These are phyloP conservation scores for Catalaphyllia jardinei DNA, from an alignment of 64 coral and sea anemone genomes.

Conservation along the genomic window DNA sequence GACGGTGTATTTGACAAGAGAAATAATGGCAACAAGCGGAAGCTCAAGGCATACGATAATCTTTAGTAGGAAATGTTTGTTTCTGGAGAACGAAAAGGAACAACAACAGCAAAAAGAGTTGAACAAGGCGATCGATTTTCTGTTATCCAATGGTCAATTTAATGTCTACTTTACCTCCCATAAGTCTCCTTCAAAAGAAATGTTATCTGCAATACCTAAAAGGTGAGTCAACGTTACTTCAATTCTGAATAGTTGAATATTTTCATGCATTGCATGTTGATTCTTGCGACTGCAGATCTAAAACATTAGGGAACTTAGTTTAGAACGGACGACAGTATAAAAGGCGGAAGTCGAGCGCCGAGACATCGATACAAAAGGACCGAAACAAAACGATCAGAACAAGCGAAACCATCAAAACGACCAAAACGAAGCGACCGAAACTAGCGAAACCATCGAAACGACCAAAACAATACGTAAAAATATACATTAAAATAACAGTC, in stretches of 20 bases:
- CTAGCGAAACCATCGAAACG: no score
- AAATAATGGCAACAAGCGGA: background rate
- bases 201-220: background rate
- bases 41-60: background rate
- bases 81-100: background rate
- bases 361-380: no score
- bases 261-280: background rate
- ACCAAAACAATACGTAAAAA: no score
- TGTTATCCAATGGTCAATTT: background rate
- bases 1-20: background rate
- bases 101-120: background rate
- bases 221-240: background rate
- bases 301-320: no score
- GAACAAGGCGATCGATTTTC: background rate
- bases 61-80: constrained; percentile 3
- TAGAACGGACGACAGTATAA: no score
- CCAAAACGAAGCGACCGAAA: no score
- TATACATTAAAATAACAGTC: no score
- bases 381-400: no score
- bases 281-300: background rate
- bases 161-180: background rate
- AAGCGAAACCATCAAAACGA: background rate
- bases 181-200: background rate
- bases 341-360: no score
- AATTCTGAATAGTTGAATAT: no score